phyloP scores from a whole-genome alignment of 1,140 invertebrate genomes.

The Zaprionus lachaisei region DNA sequence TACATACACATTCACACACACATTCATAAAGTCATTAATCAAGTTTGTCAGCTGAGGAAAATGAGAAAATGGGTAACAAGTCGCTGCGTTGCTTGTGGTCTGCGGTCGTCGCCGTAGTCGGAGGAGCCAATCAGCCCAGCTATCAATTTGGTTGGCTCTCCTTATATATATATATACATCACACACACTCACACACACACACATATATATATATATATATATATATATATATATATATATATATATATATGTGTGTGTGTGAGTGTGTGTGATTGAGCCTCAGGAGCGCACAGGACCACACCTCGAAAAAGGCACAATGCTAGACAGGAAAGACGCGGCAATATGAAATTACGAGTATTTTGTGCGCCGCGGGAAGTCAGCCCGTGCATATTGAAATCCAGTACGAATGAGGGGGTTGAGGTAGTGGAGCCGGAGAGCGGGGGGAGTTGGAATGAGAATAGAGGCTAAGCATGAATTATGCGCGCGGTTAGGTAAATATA shows the following conservation, averaged over 20 bases:
- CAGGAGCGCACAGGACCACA: conserved; percentile 70
- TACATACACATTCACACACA: background rate
- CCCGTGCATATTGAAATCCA: conserved; percentile 48
- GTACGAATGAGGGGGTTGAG: too few species aligned
- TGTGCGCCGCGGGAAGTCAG: conserved; percentile 38
- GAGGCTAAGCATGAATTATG: conserved; percentile 77
- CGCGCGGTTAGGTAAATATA: conserved; percentile 75
- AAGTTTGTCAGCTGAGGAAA: conserved; percentile 63
- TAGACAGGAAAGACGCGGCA: conserved; percentile 33
- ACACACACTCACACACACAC: too few species aligned
- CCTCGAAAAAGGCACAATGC: conserved; percentile 35
- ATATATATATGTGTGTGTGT: background rate
- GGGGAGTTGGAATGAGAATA: conserved; percentile 7
- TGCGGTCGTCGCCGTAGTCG: conserved; percentile 40
- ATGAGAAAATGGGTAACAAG: conserved; percentile 52
- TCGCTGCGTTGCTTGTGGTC: conserved; percentile 56
- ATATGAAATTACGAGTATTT: conserved; percentile 42
- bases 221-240: background rate
- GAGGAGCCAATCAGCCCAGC: conserved; percentile 39
- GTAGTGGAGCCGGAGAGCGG: too few species aligned
- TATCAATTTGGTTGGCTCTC: conserved; percentile 34
- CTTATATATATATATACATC: background rate
- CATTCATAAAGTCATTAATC: conserved; percentile 61
- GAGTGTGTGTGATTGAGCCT: conserved; percentile 16
- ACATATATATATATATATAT: background rate